Conservation (phyloP, 2,113 vertebrate species). For the Thalassarche chlororhynchos region DNA sequence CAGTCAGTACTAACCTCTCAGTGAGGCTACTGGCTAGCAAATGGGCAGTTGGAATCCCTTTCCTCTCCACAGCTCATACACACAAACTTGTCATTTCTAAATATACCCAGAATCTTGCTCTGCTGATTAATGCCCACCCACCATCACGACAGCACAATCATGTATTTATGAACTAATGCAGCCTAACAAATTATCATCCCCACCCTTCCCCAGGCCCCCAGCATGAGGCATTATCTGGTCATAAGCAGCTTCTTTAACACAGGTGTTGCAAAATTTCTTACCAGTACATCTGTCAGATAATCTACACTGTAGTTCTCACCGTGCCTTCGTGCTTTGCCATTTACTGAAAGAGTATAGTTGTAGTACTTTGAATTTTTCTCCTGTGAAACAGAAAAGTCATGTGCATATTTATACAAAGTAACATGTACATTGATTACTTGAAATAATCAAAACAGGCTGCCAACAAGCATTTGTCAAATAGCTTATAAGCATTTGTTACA, state of each 20-base stretch:
- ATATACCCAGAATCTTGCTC: not conserved
- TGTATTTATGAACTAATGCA: not conserved
- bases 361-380: conserved; percentile 98
- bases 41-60: not conserved
- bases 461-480: not conserved
- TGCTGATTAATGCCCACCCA: not conserved
- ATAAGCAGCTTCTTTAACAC: not conserved
- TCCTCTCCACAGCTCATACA: not conserved
- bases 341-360: conserved; percentile 96
- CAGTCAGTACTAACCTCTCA: not conserved
- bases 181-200: not conserved
- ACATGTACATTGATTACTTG: rapidly evolving
- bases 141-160: rapidly evolving
- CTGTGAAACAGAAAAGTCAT: conserved; percentile 65
- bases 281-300: conserved; percentile 96
- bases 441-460: not conserved
- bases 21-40: not conserved
- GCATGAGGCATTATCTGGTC: not conserved
- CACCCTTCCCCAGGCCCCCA: not conserved
- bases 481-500: not conserved
- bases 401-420: not conserved
- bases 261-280: conserved; percentile 67
- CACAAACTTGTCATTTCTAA: not conserved
- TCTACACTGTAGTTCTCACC: conserved; percentile 92
- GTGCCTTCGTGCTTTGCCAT: conserved; percentile 87